Evolutionary conservation across 1,140 invertebrate genomes (phyloP).

Genomic region (Lepidurus packardi): DNA sequence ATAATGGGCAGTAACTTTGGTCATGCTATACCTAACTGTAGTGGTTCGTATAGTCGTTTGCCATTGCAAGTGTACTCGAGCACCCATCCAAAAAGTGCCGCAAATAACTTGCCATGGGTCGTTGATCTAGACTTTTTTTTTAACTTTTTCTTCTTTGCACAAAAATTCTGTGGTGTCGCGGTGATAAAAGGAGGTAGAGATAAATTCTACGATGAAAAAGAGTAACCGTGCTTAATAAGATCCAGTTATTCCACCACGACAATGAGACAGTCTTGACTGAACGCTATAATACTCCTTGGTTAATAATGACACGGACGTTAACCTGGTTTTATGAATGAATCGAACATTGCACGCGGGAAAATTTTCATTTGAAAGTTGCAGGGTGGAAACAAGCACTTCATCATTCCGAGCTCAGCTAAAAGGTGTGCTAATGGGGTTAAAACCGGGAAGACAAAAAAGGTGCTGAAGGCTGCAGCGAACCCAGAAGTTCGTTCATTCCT

Average conservation of each 20-base stretch:
- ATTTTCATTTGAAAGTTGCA: not conserved
- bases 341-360: not conserved
- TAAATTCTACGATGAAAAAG: not conserved
- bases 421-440: not conserved
- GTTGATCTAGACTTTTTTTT: slow-evolving; percentile 8
- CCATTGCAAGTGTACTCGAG: not conserved
- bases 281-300: not conserved
- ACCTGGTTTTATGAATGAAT: slow-evolving; percentile 8
- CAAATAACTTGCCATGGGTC: slow-evolving; percentile 12
- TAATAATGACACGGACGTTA: not conserved
- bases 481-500: not conserved
- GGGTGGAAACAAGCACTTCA: not conserved
- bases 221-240: not conserved
- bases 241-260: not conserved
- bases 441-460: not conserved
- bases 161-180: not conserved
- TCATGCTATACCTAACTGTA: slow-evolving; percentile 15
- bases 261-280: not conserved
- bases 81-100: not conserved
- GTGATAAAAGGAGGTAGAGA: not conserved
- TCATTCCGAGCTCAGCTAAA: not conserved
- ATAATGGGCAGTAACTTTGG: slow-evolving; percentile 10
- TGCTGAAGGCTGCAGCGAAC: slow-evolving; percentile 1
- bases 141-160: not conserved
- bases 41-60: slow-evolving; percentile 1